These are phyloP conservation scores for Pimpla rufipes DNA, from an alignment of 2,888 invertebrate species.

Conservation along the genomic window DNA sequence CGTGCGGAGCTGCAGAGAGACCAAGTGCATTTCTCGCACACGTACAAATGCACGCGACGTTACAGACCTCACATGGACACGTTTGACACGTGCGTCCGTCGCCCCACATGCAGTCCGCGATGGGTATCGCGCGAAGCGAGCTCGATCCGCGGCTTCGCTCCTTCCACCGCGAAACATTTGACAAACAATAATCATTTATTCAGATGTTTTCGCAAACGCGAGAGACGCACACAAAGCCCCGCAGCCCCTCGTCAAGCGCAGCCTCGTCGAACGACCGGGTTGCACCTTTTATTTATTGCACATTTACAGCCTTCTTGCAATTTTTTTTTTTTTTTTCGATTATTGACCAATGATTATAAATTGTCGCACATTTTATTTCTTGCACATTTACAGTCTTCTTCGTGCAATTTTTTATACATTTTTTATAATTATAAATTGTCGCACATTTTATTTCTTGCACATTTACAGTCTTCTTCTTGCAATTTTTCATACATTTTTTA, in stretches of 20 bases:
- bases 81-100: slow-evolving; percentile 3
- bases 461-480: neutral
- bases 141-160: slow-evolving; percentile 69
- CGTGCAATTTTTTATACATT: slow-evolving; percentile 20
- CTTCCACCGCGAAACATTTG: slow-evolving; percentile 79
- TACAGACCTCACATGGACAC: slow-evolving; percentile 31
- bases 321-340: too few relatives aligned
- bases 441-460: neutral
- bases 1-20: too few relatives aligned
- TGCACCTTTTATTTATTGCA: neutral
- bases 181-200: slow-evolving; percentile 85
- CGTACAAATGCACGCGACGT: neutral
- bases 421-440: too few relatives aligned
- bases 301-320: neutral
- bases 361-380: neutral
- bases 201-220: slow-evolving; percentile 82
- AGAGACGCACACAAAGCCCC: slow-evolving; percentile 52
- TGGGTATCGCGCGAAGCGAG: slow-evolving; percentile 24
- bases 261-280: neutral
- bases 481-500: neutral
- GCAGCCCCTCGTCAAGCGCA: too few relatives aligned
- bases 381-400: slow-evolving; percentile 25
- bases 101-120: slow-evolving; percentile 33
- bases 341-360: too few relatives aligned
- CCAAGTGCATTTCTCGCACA: slow-evolving; percentile 54